A percentile compares a stretch with the other conserved stretches of the same genome.
Conservation (phyloP, 92 coral and sea anemone genomes). For the Siderastrea siderea region DNA sequence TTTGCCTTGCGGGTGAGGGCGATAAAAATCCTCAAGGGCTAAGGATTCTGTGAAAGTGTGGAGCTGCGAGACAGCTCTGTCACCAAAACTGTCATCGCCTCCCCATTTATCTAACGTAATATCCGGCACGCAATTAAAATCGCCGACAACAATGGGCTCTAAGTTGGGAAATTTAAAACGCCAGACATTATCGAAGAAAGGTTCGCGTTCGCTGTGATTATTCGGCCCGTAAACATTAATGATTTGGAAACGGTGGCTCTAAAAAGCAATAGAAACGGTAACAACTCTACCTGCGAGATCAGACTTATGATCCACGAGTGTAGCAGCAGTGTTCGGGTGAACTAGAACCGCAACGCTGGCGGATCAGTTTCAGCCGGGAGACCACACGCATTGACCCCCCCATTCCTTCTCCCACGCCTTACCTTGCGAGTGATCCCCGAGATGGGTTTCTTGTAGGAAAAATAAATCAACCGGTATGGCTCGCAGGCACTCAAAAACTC, state of each 20-base stretch:
- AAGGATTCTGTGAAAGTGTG: not conserved
- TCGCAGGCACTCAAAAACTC: not conserved
- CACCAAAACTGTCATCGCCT: slow-evolving; percentile 19
- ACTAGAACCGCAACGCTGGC: slow-evolving; percentile 24
- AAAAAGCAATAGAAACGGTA: not conserved
- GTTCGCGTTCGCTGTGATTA: not conserved
- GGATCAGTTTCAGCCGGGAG: slow-evolving; percentile 30
- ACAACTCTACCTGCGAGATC: slow-evolving; percentile 17
- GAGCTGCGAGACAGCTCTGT: not conserved
- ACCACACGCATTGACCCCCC: slow-evolving; percentile 27
- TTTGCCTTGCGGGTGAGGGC: not conserved
- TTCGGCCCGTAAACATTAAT: slow-evolving; percentile 29
- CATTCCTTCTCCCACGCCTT: slow-evolving; percentile 32
- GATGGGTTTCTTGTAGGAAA: slow-evolving; percentile 35
- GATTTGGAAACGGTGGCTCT: not conserved
- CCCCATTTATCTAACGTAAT: slow-evolving; percentile 10
- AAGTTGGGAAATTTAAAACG: not conserved
- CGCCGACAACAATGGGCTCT: slow-evolving; percentile 16
- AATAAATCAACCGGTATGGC: not conserved
- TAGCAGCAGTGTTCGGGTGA: not conserved
- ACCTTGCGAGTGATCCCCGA: not conserved
- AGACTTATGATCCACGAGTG: not conserved
- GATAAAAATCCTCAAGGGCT: not conserved
- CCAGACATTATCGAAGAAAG: slow-evolving; percentile 8
- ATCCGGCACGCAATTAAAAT: slow-evolving; percentile 27